Base-by-base conservation (phyloP, 2,113 vertebrate species). In the Patagioenas fasciata region DNA sequence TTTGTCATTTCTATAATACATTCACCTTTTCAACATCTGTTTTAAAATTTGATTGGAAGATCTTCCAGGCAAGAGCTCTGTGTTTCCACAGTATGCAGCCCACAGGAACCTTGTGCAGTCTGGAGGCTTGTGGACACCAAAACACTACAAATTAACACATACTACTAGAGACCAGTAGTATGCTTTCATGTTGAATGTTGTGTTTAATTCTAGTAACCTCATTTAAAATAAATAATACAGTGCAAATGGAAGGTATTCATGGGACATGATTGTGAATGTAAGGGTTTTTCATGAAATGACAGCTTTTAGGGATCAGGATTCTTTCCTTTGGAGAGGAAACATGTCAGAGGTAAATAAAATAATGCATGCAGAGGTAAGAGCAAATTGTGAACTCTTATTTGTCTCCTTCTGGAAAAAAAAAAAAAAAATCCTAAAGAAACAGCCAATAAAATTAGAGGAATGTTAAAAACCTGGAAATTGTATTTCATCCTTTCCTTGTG, bases 41-140 rank as follows among this genome's bases (percentile, higher is more conserved):
- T 94, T 96, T 93, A 80, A 95, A 97, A 80, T 88, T 77, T 72
- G 44, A 69, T 72, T 95, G 53, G 25, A 82, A 92, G 40, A 42
- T 61, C 54, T 82, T 80, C 62, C 60, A 58, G 32, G 60, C 40
- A 42, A 56, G 71, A 85, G 19, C 10, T 85, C 71, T 0, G 0
- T 53, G 18, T 51, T 61, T 89, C 17, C 48, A 44, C 71, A 89
- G 34, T 36, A 6, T 29, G 9, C 40, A 79, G 62, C n/a, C 70
- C 42, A 57, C 86, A 67, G 42, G 50, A 87, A 31, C 19, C 3
- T 70, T 32, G 9, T 3, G 3, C 36, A 77, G 21, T 38, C 53
- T 69, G 74, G 58, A 86, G 36, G 36, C 18, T 75, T 69, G 18
- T 32, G 70, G 28, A 34, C 36, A 83, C 13, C 25, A 77, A n/a